A percentile compares a stretch with the other conserved stretches of the same genome.
Evolutionary conservation across 2,113 vertebrate genomes (phyloP).

Genomic region (Coryphaenoides rupestris): DNA sequence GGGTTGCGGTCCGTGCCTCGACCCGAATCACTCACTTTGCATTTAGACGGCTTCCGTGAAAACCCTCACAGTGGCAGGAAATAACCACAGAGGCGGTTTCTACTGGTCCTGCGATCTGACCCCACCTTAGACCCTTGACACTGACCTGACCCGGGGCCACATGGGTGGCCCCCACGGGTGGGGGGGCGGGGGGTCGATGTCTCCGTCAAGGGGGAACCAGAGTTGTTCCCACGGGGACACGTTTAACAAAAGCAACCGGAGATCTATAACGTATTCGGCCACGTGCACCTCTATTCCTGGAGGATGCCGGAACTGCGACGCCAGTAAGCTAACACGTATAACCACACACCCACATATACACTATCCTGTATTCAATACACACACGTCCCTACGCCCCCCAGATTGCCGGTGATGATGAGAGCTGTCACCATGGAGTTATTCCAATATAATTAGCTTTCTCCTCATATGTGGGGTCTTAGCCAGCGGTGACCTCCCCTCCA

Average conservation of each 20-base stretch:
- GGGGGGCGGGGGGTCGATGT: constrained; percentile 23
- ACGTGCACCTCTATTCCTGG: constrained; percentile 28
- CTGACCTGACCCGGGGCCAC: constrained; percentile 32
- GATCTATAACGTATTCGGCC: constrained; percentile 10
- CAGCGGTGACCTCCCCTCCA: too few species aligned
- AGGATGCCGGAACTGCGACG: not conserved
- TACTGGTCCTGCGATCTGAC: constrained; percentile 28
- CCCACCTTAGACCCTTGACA: constrained; percentile 20
- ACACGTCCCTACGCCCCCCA: too few species aligned
- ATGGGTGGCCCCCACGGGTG: too few species aligned
- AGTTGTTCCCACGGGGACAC: constrained; percentile 39
- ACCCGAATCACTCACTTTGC: not conserved
- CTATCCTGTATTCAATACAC: not conserved
- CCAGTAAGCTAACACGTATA: not conserved
- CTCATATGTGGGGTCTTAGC: too few species aligned
- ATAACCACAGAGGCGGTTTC: constrained; percentile 9
- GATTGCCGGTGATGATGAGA: too few species aligned
- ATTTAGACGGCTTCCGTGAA: not conserved
- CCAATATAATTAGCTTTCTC: too few species aligned
- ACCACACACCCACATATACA: constrained; percentile 11
- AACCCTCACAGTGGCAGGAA: constrained; percentile 16
- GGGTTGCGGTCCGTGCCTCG: not conserved
- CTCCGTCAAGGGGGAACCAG: constrained; percentile 21
- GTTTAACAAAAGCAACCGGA: constrained; percentile 43
- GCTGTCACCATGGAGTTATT: too few species aligned